Conservation (phyloP, 2,888 invertebrate species). For the Coelinius sp. region DNA sequence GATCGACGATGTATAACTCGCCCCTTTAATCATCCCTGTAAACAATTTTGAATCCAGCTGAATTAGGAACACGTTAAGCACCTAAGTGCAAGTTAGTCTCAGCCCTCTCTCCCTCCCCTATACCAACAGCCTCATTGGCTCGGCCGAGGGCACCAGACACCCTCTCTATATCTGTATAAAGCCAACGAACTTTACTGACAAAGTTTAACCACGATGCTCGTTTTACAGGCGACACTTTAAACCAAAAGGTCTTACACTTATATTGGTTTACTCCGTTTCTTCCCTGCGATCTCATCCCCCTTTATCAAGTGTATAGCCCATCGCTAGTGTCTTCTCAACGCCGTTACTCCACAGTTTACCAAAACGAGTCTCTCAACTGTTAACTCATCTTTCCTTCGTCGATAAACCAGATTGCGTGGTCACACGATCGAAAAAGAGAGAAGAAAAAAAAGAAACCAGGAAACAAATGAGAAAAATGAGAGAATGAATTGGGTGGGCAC, state of each 20-base stretch:
- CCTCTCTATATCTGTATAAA: slow-evolving; percentile 25
- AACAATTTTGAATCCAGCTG: neutral
- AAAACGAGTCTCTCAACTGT: slow-evolving; percentile 12
- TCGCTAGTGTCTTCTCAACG: slow-evolving; percentile 12
- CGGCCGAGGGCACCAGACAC: neutral
- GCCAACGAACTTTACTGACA: slow-evolving; percentile 42
- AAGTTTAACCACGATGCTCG: slow-evolving; percentile 42
- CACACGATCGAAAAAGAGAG: neutral
- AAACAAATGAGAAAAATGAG: slow-evolving; percentile 2
- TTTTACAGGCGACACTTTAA: slow-evolving; percentile 44
- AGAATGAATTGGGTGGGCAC: slow-evolving; percentile 5
- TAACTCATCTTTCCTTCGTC: slow-evolving; percentile 10
- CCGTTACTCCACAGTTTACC: slow-evolving; percentile 26
- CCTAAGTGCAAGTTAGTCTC: neutral
- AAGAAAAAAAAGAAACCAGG: neutral
- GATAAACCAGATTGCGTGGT: slow-evolving; percentile 13
- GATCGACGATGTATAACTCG: neutral
- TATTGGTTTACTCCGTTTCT: slow-evolving; percentile 38
- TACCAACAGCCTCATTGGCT: neutral
- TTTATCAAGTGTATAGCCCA: slow-evolving; percentile 3
- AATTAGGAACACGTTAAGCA: neutral
- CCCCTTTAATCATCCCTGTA: neutral
- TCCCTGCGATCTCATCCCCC: neutral
- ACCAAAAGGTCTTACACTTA: slow-evolving; percentile 40
- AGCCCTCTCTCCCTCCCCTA: neutral